Evolutionary conservation across 2,888 invertebrate species (phyloP).

Genomic region (Galeruca laticollis): DNA sequence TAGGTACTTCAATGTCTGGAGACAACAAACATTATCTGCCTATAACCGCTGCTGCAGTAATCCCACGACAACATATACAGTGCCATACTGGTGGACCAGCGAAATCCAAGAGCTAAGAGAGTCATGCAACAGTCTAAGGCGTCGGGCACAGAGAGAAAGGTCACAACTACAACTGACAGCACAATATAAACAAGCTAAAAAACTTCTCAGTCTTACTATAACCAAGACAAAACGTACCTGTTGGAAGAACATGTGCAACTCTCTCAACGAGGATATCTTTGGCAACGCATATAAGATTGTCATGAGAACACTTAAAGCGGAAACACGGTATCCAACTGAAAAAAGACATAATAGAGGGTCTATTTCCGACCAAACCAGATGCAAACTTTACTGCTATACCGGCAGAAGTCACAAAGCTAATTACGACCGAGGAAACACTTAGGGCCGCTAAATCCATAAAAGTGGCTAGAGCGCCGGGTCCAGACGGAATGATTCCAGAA

Average conservation of each 20-base stretch:
- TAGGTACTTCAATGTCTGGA: background rate
- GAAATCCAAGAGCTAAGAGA: no score
- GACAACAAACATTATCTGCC: background rate
- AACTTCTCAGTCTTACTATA: background rate
- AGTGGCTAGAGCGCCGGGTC: no score
- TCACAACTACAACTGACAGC: background rate
- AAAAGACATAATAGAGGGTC: background rate
- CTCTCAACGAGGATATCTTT: constrained; percentile 30
- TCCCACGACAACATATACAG: background rate
- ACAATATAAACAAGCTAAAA: background rate
- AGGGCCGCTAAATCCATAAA: no score
- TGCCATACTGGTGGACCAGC: no score
- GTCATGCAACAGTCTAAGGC: background rate
- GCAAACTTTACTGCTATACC: no score
- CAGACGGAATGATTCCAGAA: no score
- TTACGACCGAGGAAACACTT: no score
- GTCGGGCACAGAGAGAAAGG: background rate
- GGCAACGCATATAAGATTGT: constrained; percentile 36
- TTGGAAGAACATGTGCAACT: constrained; percentile 25
- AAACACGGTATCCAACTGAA: background rate
- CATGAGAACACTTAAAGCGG: background rate
- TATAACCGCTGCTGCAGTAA: background rate
- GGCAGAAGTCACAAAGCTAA: no score
- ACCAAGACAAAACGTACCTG: background rate
- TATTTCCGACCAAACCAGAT: background rate